Base-by-base conservation (phyloP, 2,113 vertebrate genomes). In the Muscicapa adusta region DNA sequence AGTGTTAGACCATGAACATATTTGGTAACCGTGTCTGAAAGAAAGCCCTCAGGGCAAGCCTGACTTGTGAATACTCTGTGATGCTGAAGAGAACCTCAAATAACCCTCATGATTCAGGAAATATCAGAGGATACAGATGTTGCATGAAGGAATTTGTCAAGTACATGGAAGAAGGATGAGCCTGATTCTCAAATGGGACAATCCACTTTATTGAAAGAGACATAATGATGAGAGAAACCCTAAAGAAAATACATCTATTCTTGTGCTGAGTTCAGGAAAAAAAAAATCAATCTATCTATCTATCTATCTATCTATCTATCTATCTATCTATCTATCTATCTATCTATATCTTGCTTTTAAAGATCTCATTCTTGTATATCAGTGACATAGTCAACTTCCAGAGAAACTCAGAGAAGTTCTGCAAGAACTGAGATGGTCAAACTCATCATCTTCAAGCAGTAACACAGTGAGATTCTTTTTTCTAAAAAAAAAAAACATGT, bases 111-210 rank as follows among this genome's bases (percentile, higher is more conserved):
- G 31, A 78, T 67, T 85, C 88, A 92, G 91, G 86, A 93, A 92
- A 65, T 93, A 93, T 72, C 73, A 93, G 91, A 92, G 76, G 83
- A 96, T 81, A 89, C 80, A 95, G 79, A 91, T 86, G 73, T 71
- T 84, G 18, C 47, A 31, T 65, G 54, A 93, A 87, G 81, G 17
- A 92, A 78, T 81, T 92, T 31, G 43, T 74, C 0, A 0, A 87
- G 40, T 6, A 15, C 50, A 72, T 72, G 33, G 80, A 91, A 92
- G 56, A 57, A 93, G 40, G 43, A 80, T 45, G 57, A 95, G 19
- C 10, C 38, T 74, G 33, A 63, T 75, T 81, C 80, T 94, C 74
- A 63, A 92, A 74, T 51, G 36, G 42, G 24, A 89, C 24, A 71
- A 92, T 17, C 18, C 8, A 18, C 12, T 85, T 83, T 13, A 77